These are phyloP conservation scores for Chrysemys picta DNA, from an alignment of 2,113 vertebrate genomes.

Conservation along the genomic window DNA sequence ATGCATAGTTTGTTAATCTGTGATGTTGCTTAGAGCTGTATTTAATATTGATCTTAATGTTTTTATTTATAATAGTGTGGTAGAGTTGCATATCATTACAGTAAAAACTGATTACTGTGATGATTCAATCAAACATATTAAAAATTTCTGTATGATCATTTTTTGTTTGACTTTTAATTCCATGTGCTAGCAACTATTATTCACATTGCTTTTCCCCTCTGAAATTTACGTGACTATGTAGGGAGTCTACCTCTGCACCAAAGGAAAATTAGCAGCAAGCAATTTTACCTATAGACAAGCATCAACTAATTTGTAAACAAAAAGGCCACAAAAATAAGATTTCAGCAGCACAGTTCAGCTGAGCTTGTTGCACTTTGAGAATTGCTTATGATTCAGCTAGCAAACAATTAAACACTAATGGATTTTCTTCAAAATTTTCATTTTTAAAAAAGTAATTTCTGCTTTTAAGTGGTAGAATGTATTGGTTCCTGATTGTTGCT, in stretches of 20 bases:
- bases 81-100: constrained; percentile 91
- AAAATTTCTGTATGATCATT: constrained; percentile 78
- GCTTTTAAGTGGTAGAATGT: background rate
- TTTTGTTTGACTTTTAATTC: constrained; percentile 69
- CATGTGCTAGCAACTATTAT: background rate
- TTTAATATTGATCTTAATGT: constrained; percentile 87
- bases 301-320: background rate
- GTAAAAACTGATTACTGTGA: constrained; percentile 87
- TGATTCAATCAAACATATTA: constrained; percentile 90
- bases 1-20: constrained; percentile 86
- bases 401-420: background rate
- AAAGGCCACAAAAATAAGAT: background rate
- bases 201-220: background rate
- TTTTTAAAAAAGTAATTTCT: background rate
- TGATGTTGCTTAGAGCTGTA: constrained; percentile 88
- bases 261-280: background rate
- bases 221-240: background rate
- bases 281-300: background rate
- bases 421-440: background rate
- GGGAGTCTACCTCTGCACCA: background rate
- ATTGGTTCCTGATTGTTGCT: background rate
- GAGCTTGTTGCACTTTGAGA: background rate
- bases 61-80: constrained; percentile 93
- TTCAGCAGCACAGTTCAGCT: background rate
- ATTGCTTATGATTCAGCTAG: background rate